Evolutionary conservation across 2,113 vertebrate genomes (phyloP).

Genomic region (Trogon melanurus): DNA sequence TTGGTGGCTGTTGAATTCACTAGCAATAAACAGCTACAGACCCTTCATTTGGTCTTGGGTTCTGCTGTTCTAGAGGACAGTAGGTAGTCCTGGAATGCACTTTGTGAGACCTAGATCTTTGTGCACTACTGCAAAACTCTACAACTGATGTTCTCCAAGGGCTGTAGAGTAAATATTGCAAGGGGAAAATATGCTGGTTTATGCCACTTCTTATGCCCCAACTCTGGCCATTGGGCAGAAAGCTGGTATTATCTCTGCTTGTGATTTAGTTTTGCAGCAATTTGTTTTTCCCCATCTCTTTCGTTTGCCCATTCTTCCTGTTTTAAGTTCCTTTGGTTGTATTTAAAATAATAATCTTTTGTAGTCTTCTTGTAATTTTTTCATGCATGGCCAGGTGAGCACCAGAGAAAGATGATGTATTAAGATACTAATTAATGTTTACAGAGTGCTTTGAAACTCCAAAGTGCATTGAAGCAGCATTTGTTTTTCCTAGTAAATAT

Average conservation of each 20-base stretch:
- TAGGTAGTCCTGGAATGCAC: background rate
- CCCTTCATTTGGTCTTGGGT: background rate
- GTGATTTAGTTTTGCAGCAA: background rate
- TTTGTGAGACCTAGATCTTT: background rate
- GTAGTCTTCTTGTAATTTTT: slow-evolving; percentile 6
- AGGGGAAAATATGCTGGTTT: background rate
- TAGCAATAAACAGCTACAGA: slow-evolving; percentile 36
- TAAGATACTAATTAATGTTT: slow-evolving; percentile 39
- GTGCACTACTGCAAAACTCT: background rate
- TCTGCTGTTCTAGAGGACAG: background rate
- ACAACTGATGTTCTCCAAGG: background rate
- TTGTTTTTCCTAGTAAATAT: slow-evolving; percentile 35
- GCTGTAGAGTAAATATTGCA: background rate
- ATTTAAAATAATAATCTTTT: background rate
- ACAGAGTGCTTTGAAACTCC: slow-evolving; percentile 22
- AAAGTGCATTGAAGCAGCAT: background rate
- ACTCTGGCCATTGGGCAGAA: background rate
- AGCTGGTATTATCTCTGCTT: background rate
- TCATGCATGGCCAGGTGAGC: slow-evolving; percentile 13
- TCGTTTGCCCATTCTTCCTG: background rate
- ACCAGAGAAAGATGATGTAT: slow-evolving; percentile 28
- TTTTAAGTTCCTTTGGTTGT: background rate
- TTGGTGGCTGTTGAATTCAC: slow-evolving; percentile 23
- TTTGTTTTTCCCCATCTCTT: background rate
- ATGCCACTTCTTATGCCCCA: background rate